Conservation (phyloP, 2,113 vertebrate species). For the Myocastor coypus region DNA sequence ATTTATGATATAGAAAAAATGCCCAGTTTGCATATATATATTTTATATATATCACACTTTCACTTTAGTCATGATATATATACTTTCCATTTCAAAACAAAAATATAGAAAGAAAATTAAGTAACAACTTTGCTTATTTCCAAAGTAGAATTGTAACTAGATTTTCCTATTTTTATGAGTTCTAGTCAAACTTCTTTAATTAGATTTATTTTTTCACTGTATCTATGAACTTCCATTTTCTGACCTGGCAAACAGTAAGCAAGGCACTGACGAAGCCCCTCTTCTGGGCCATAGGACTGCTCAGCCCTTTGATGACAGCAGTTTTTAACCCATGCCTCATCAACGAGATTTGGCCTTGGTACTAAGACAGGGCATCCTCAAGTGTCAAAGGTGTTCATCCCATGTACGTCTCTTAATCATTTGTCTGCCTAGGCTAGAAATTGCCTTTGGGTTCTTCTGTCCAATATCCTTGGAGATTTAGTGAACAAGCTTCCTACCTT, state of each 20-base stretch:
- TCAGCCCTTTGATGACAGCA: conserved; percentile 76
- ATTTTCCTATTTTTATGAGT: conserved; percentile 78
- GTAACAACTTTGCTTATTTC: not conserved
- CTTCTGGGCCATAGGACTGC: conserved; percentile 70
- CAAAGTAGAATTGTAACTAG: conserved; percentile 60
- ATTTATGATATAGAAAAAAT: not conserved
- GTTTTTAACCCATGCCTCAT: conserved; percentile 52
- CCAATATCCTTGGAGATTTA: conserved; percentile 79
- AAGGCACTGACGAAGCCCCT: conserved; percentile 63
- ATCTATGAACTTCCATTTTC: conserved; percentile 75
- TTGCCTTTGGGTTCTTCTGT: conserved; percentile 65
- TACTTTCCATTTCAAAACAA: not conserved
- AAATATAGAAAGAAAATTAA: conserved; percentile 10
- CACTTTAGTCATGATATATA: not conserved
- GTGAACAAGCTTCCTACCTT: conserved; percentile 73
- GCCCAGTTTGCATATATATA: not conserved
- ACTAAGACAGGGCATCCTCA: not conserved
- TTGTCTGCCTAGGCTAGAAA: conserved; percentile 69
- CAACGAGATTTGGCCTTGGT: conserved; percentile 53
- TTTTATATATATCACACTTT: not conserved
- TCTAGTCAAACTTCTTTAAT: conserved; percentile 71
- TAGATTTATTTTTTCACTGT: conserved; percentile 64
- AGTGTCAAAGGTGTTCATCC: conserved; percentile 63
- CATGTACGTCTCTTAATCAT: conserved; percentile 65
- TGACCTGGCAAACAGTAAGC: conserved; percentile 76